These are phyloP conservation scores for Chunga burmeisteri DNA, from an alignment of 2,113 vertebrate species.

Conservation along the genomic window DNA sequence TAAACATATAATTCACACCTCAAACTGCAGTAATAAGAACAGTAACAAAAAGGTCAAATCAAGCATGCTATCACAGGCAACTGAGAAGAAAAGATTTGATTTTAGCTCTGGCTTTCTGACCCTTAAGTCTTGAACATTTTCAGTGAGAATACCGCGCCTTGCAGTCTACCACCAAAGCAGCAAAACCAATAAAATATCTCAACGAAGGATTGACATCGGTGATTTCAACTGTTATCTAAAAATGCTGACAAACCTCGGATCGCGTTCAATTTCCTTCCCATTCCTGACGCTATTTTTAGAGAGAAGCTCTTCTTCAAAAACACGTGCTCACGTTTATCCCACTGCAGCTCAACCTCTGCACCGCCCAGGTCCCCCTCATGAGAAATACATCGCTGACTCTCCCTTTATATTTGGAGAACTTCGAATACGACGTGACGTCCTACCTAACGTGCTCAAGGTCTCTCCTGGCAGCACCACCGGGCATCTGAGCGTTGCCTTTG, in stretches of 20 bases:
- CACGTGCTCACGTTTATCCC: rapidly evolving
- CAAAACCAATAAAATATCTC: background rate
- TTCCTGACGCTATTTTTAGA: rapidly evolving
- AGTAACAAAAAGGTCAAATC: too few relatives aligned
- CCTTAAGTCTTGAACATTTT: background rate
- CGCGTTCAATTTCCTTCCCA: rapidly evolving
- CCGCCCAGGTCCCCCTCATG: background rate
- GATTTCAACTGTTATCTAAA: background rate
- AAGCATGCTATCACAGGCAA: background rate
- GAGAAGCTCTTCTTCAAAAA: background rate
- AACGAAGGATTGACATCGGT: rapidly evolving
- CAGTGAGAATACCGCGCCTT: rapidly evolving
- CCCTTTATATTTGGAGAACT: background rate
- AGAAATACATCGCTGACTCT: background rate
- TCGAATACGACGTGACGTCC: rapidly evolving
- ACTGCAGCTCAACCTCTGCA: background rate
- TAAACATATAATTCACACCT: background rate
- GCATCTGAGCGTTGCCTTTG: background rate
- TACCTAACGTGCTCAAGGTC: background rate
- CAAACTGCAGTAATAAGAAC: background rate
- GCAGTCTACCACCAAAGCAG: background rate
- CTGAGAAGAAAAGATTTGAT: rapidly evolving
- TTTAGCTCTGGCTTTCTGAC: background rate
- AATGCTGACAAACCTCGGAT: rapidly evolving
- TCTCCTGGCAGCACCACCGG: background rate